Percentiles rank a stretch among this genome's conserved stretches.
Evolutionary conservation across 1,140 invertebrate species (phyloP).

Genomic region (Drosophila kanapiae): DNA sequence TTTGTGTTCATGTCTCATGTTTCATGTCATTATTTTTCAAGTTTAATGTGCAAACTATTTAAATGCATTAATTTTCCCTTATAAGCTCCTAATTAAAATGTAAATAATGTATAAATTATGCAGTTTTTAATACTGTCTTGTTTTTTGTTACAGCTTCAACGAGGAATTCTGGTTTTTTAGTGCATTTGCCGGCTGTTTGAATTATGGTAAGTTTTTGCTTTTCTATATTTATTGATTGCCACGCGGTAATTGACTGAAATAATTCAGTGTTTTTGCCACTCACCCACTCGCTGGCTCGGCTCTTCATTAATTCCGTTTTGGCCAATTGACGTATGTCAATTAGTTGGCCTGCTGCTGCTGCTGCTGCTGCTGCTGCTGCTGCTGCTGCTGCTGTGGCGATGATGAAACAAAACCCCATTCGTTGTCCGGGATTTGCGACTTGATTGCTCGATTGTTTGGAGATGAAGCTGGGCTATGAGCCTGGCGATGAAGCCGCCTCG

Average conservation of each 20-base stretch:
- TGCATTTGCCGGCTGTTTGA: slow-evolving; percentile 47
- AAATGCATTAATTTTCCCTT: background rate
- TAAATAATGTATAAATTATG: slow-evolving; percentile 7
- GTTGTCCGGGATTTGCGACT: slow-evolving; percentile 34
- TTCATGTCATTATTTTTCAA: background rate
- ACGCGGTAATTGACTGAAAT: slow-evolving; percentile 31
- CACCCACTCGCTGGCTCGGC: slow-evolving; percentile 14
- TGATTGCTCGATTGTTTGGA: slow-evolving; percentile 30
- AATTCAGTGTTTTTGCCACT: slow-evolving; percentile 31
- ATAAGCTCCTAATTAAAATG: background rate
- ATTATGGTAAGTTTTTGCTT: slow-evolving; percentile 65
- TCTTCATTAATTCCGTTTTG: slow-evolving; percentile 60
- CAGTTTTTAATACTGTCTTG: slow-evolving; percentile 11
- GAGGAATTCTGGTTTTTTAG: slow-evolving; percentile 34
- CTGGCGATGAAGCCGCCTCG: slow-evolving; percentile 4
- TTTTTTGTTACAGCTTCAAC: slow-evolving; percentile 46
- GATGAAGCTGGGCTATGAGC: background rate
- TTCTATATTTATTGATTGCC: slow-evolving; percentile 14
- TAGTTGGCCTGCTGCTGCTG: slow-evolving; percentile 21
- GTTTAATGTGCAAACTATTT: background rate
- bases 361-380: background rate
- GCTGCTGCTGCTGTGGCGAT: slow-evolving; percentile 8
- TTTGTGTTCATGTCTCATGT: background rate
- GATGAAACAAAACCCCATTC: slow-evolving; percentile 35
- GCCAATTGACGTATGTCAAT: slow-evolving; percentile 71